Evolutionary conservation across 2,888 invertebrate species (phyloP).

Genomic region (Gerris lacustris): DNA sequence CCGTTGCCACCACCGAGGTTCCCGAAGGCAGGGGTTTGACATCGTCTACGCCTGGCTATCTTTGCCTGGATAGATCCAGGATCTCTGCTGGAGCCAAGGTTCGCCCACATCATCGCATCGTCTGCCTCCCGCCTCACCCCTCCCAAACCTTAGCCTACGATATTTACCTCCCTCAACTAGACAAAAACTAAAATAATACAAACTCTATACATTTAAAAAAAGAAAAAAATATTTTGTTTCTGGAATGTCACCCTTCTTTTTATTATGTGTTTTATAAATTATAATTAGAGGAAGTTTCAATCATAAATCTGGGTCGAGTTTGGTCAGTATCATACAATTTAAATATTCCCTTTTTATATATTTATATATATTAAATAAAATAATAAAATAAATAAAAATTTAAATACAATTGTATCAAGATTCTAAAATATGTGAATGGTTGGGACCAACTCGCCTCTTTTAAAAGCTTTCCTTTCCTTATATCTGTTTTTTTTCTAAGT

Average conservation of each 20-base stretch:
- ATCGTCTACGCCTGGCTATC: slow-evolving; percentile 54
- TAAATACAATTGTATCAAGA: too few relatives aligned
- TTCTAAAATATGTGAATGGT: not conserved
- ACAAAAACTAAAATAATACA: too few relatives aligned
- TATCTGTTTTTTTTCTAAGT: not conserved
- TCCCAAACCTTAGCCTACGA: slow-evolving; percentile 1
- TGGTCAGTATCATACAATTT: too few relatives aligned
- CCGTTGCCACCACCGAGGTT: slow-evolving; percentile 69
- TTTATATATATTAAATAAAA: too few relatives aligned
- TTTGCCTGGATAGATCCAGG: slow-evolving; percentile 37
- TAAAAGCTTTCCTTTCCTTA: not conserved
- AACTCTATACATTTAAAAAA: too few relatives aligned
- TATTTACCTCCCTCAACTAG: not conserved
- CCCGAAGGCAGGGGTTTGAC: slow-evolving; percentile 58
- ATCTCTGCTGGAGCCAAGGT: slow-evolving; percentile 48
- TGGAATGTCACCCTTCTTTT: too few relatives aligned
- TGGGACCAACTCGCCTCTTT: not conserved
- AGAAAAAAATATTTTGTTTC: too few relatives aligned
- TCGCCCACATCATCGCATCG: slow-evolving; percentile 26
- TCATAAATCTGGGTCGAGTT: too few relatives aligned
- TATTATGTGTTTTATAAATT: too few relatives aligned
- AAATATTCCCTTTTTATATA: too few relatives aligned
- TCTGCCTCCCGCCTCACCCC: not conserved
- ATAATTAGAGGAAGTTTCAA: too few relatives aligned
- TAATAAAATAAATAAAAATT: too few relatives aligned